Evolutionary conservation across 64 coral and sea anemone species (phyloP).

Genomic region (Montipora cactus): DNA sequence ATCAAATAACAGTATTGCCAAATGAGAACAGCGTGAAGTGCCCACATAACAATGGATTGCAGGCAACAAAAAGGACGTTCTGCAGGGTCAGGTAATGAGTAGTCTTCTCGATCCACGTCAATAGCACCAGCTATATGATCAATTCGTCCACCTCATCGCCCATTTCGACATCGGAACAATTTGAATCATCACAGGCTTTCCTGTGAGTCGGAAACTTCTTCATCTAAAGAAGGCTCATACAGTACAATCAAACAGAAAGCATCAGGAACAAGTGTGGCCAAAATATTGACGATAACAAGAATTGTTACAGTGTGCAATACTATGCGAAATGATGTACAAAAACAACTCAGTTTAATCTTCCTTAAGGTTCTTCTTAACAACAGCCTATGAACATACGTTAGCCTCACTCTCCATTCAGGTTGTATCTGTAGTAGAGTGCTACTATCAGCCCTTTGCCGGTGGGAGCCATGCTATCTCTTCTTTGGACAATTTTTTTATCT

Average conservation of each 20-base stretch:
- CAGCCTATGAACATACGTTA: too few relatives aligned
- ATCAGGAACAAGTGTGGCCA: background rate
- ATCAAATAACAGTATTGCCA: slow-evolving; percentile 45
- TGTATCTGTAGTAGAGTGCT: too few relatives aligned
- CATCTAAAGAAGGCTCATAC: background rate
- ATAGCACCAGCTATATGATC: background rate
- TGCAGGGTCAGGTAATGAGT: background rate
- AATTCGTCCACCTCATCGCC: background rate
- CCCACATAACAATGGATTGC: slow-evolving; percentile 45
- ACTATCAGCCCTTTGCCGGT: too few relatives aligned
- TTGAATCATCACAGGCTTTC: background rate
- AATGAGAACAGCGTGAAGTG: slow-evolving; percentile 46
- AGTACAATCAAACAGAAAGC: background rate
- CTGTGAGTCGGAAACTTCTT: background rate
- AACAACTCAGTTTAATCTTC: too few relatives aligned
- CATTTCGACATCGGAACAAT: background rate
- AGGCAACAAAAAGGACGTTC: background rate
- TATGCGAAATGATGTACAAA: too few relatives aligned
- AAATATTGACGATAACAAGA: background rate
- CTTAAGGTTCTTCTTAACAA: too few relatives aligned
- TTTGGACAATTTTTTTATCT: too few relatives aligned
- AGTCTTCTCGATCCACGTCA: background rate
- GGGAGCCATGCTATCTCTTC: too few relatives aligned
- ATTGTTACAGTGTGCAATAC: too few relatives aligned
- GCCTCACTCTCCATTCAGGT: too few relatives aligned